Conservation (phyloP, 2,888 invertebrate genomes). For the Sisyra nigra region DNA sequence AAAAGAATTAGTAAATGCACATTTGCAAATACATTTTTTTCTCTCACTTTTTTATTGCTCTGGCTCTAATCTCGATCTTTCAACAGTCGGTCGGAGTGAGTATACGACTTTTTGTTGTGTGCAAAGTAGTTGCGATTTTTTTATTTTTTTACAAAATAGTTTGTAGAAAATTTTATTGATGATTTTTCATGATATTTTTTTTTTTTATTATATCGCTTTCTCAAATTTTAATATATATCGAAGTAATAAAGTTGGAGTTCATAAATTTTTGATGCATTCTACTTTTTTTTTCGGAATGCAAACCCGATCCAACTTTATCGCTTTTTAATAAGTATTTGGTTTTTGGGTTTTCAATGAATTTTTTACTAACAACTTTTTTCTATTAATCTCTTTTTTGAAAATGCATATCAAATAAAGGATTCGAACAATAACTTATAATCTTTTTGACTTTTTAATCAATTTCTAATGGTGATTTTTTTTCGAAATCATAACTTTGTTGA, state of each 20-base stretch:
- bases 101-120: constrained; percentile 44
- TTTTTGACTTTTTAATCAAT: too few relatives aligned
- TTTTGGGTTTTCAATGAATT: too few relatives aligned
- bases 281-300: background rate
- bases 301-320: background rate
- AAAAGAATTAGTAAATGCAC: background rate
- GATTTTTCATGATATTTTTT: background rate
- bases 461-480: too few relatives aligned
- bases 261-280: constrained; percentile 1
- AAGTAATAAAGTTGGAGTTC: background rate
- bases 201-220: background rate
- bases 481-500: too few relatives aligned
- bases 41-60: constrained; percentile 55
- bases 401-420: too few relatives aligned
- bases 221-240: background rate
- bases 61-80: constrained; percentile 40
- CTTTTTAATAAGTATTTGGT: too few relatives aligned
- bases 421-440: too few relatives aligned
- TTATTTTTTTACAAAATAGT: background rate
- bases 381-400: too few relatives aligned
- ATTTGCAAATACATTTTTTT: constrained; percentile 21
- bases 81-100: constrained; percentile 52
- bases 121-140: constrained; percentile 18
- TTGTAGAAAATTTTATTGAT: constrained; percentile 1
- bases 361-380: too few relatives aligned